Base-by-base conservation (phyloP, 1,140 invertebrate genomes). In the Drosophila chauvacae region DNA sequence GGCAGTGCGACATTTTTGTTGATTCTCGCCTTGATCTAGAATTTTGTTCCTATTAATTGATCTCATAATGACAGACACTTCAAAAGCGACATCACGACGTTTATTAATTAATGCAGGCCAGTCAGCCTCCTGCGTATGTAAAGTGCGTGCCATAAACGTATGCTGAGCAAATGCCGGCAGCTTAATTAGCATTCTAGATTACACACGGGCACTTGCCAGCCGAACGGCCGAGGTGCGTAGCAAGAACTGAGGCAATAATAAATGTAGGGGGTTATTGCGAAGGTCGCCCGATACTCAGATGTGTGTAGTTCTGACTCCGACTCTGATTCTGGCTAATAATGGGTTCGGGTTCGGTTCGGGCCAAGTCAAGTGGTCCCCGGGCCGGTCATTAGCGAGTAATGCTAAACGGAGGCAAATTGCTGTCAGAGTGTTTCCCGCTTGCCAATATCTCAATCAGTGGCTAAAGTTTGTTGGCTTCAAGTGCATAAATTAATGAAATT, bases 41-140 rank as follows among this genome's bases (percentile, higher is more conserved):
- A 91, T 91, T 91, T 83, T 87, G 70, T 91, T 91, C 88, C 88
- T 91, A 91, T 91, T 91, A 91, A 91, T 91, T 91, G 87, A 91
- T 91, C 88, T 87, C 88, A 91, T 91, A 91, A 91, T 91, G 88
- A 91, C 88, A 91, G 88, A 88, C 80, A 91, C 88, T 91, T 91
- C 83, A 87, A 91, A 84, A 91, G 87, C 88, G 81, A 91, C 87
- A 91, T 91, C 88, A 91, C 88, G 88, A 91, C 88, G 86, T 91
- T 91, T 91, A 91, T 86, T 90, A 90, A 90, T 90, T 90, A 90
- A 90, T 90, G 85, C 85, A 88, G 70, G 41, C 65, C 51, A 56
- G 56, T 71, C 76, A 76, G 48, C 76, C 70, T 80, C 69, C 78
- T 68, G 81, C 72, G 72, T 81, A 80, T 83, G 85, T 85, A 85